Evolutionary conservation across 2,888 invertebrate species (phyloP), one percentile per base, ranked within the genome.

Genomic region (Orthosia cruda): DNA sequence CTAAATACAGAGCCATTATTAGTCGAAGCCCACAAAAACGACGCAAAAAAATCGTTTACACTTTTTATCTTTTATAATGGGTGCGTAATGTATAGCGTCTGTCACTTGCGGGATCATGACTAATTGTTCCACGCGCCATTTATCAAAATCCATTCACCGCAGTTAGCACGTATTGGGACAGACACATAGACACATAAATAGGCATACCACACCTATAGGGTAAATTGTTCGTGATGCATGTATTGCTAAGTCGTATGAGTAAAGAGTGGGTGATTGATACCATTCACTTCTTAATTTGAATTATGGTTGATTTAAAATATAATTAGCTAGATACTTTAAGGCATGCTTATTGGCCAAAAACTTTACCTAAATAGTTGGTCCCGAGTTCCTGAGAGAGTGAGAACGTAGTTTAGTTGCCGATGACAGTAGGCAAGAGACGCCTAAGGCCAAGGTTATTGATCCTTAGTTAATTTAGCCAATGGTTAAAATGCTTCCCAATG

Each of bases 91-190:
- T 76, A 79, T 82, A 18, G 65, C 63, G 59, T 55, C 71, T 84
- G 86, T 85, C 79, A 73, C 71, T 75, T 65, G 75, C 57, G 86
- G 86, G 80, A 82, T 79, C 75, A 79, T 82, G 86, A 84, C 86
- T 84, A 84, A 84, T 84, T 84, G 83, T 79, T 79, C 75, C 26
- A 64, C 20, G 57, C 26, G 66, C 86, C 80, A 84, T 85, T 85
- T 79, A 71, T 84, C 84, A 85, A 75, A 85, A 85, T 74, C 86
- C 73, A 71, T 79, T 84, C 86, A 85, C 75, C 83, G 69, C 74
- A 54, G 71, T 82, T 74, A 76, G 79, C 62, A 73, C 69, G 73
- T 71, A 84, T 75, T 59, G 71, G 59, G 69, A 62, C 58, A 18
- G 62, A 74, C 58, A 18, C 55, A 79, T 82, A 57, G 63, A 66